Evolutionary conservation across 2,113 vertebrate species (phyloP).

Genomic region (Shinisaurus crocodilurus): DNA sequence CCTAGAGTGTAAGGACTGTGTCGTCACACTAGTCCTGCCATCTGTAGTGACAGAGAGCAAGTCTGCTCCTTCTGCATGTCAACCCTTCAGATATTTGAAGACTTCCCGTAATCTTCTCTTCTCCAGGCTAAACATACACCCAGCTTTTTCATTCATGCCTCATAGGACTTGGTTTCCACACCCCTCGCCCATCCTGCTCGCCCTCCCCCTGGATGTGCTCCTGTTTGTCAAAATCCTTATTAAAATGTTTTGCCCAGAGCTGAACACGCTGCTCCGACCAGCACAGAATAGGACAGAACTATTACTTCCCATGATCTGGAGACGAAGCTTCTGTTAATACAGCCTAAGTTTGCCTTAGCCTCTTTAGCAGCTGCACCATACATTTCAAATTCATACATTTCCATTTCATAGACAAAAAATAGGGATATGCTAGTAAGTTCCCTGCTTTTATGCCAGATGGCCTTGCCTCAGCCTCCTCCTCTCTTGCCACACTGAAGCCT

Average conservation of each 20-base stretch:
- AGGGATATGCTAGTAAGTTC: too few relatives aligned
- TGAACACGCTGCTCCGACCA: not conserved
- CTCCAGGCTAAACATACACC: not conserved
- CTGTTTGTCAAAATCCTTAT: not conserved
- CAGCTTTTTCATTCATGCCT: not conserved
- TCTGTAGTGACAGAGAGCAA: too few relatives aligned
- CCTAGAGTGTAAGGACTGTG: too few relatives aligned
- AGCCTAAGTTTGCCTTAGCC: too few relatives aligned
- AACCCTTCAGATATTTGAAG: not conserved
- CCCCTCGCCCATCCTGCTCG: not conserved
- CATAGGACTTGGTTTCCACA: not conserved
- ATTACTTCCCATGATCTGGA: not conserved
- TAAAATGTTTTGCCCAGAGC: not conserved
- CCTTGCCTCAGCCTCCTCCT: too few relatives aligned
- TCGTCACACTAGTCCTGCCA: too few relatives aligned
- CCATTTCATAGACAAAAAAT: too few relatives aligned
- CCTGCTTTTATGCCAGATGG: too few relatives aligned
- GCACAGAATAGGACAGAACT: not conserved
- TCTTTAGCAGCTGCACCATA: too few relatives aligned
- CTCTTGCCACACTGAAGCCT: too few relatives aligned
- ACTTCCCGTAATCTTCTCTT: not conserved
- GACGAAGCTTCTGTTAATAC: not conserved
- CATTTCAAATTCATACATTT: too few relatives aligned
- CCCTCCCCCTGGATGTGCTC: not conserved
- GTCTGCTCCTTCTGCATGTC: not conserved